Base-by-base conservation (phyloP, 2,113 vertebrate genomes). In the Apteryx owenii region DNA sequence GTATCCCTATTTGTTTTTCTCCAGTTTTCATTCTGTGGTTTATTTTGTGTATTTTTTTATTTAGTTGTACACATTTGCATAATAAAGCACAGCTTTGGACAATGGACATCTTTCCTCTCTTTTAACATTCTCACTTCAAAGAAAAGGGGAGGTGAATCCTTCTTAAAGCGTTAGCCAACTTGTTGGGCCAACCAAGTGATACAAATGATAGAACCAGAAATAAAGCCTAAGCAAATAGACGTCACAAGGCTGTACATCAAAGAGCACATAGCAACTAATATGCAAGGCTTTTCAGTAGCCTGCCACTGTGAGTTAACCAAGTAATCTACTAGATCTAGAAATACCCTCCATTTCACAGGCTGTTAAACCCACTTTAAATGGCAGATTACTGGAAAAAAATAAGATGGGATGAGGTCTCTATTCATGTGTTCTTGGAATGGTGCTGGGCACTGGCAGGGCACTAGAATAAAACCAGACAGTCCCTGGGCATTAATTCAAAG, bases 291-390 rank as follows among this genome's bases (percentile, higher is more conserved):
- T 77, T 73, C 65, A 76, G 48, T 53, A 91, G 25, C 78, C 81
- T 91, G 73, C 78, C 70, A 60, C 50, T 80, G n/a, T 68, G 62
- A 91, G 42, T 91, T 89, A 91, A 54, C 66, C 51, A 77, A 78
- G 73, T 94, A 73, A 91, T 92, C 36, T 6, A 85, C 66, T 90
- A 89, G 69, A 90, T 48, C 56, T 81, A 85, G 90, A 87, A 92
- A 95, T 38, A 53, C 40, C 9, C 9, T 12, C 62, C 31, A 38
- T 93, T 95, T 95, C 75, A 91, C 66, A 91, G 81, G 13, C 78
- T 91, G 36, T 44, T 85, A 73, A 50, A 69, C 84, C 56, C 81
- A 29, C 78, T 95, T 80, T 80, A 73, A 87, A 72, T 54, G 65
- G 71, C 75, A 92, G 40, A 48, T 81, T 79, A 76, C 53, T 50